Conservation (phyloP, 2,113 vertebrate species). For the Coturnix japonica region DNA sequence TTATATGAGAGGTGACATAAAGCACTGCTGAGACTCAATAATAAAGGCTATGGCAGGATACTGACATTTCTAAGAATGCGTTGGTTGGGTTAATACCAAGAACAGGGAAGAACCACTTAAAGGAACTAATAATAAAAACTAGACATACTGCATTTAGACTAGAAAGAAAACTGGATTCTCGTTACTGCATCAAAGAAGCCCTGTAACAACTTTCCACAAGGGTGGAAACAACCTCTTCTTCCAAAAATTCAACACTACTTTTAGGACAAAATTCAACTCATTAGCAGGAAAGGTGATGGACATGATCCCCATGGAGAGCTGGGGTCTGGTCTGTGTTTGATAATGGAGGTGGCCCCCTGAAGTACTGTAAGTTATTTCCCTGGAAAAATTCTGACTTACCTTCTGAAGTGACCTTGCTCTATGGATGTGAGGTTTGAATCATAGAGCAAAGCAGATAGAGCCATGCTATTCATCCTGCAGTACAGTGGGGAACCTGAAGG, state of each 20-base stretch:
- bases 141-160: background rate
- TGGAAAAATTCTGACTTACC: background rate
- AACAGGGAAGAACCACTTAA: background rate
- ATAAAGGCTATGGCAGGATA: background rate
- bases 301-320: background rate
- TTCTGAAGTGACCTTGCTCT: constrained; percentile 5
- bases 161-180: background rate
- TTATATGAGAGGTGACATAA: background rate
- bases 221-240: background rate
- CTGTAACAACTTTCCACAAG: background rate
- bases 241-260: background rate
- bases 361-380: background rate
- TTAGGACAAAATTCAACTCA: background rate
- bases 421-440: background rate
- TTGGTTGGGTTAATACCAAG: background rate
- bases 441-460: background rate
- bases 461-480: background rate
- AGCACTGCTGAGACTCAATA: background rate
- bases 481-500: background rate
- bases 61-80: background rate
- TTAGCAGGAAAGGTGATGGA: background rate
- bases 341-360: background rate
- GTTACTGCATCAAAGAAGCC: background rate
- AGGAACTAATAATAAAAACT: background rate
- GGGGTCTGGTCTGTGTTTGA: background rate